These are phyloP conservation scores for Parnassius smintheus DNA, from an alignment of 2,888 invertebrate genomes.

Conservation along the genomic window DNA sequence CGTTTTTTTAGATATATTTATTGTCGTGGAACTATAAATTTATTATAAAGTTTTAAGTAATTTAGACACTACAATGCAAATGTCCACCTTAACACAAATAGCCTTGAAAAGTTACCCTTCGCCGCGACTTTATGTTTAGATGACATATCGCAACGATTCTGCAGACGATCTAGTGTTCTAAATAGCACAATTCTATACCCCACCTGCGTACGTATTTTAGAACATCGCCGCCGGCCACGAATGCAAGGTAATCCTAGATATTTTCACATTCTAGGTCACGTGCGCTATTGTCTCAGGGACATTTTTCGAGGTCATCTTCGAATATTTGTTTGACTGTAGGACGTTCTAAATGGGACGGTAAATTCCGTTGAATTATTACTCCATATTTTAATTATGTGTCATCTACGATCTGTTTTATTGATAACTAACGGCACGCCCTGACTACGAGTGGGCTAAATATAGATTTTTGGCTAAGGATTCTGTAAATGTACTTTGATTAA, in stretches of 20 bases:
- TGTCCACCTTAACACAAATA: constrained; percentile 10
- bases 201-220: constrained; percentile 76
- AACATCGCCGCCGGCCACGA: constrained; percentile 57
- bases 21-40: not conserved
- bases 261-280: constrained; percentile 77
- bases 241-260: constrained; percentile 73
- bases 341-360: constrained; percentile 9
- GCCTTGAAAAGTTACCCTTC: constrained; percentile 29
- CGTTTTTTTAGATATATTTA: not conserved
- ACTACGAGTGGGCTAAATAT: too few relatives aligned
- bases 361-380: not conserved
- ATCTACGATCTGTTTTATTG: not conserved
- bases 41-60: not conserved
- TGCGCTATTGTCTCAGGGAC: constrained; percentile 75
- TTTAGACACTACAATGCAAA: not conserved
- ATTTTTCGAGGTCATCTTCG: constrained; percentile 44
- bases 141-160: constrained; percentile 42
- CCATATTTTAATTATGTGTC: not conserved
- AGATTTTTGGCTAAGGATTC: too few relatives aligned
- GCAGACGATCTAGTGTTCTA: constrained; percentile 44
- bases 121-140: constrained; percentile 12
- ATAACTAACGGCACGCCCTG: too few relatives aligned
- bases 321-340: constrained; percentile 36
- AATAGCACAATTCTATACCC: constrained; percentile 46
- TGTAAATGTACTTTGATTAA: too few relatives aligned